Percentiles rank a stretch among this genome's conserved stretches.
Conservation (phyloP, 1,140 invertebrate species). For the Drosophila sp. region DNA sequence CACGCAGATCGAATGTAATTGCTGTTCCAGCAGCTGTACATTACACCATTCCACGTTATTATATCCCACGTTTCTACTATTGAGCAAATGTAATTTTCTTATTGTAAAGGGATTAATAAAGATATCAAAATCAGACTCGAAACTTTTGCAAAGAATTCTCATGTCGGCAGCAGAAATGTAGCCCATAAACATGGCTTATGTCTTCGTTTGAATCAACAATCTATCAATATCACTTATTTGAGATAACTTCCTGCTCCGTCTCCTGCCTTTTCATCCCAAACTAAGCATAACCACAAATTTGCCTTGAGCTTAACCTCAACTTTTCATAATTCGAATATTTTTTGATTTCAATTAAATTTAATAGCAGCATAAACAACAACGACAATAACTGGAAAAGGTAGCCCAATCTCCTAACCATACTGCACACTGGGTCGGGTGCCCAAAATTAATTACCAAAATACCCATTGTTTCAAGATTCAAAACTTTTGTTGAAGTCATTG, state of each 20-base stretch:
- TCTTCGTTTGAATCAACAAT: neutral
- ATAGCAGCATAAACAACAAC: constrained; percentile 72
- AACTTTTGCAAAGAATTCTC: neutral
- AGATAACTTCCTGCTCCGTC: neutral
- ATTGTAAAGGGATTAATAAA: constrained; percentile 43
- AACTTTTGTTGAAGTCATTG: too few relatives aligned
- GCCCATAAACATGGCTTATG: neutral
- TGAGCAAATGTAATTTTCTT: constrained; percentile 14
- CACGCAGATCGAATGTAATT: constrained; percentile 62
- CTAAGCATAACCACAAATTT: constrained; percentile 18
- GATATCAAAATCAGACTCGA: constrained; percentile 5
- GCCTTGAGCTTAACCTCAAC: constrained; percentile 26
- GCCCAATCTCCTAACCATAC: constrained; percentile 17
- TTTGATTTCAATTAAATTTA: constrained; percentile 81
- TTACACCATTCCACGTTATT: constrained; percentile 59
- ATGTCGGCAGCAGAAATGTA: neutral
- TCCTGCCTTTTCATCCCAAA: constrained; percentile 25
- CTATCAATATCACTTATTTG: constrained; percentile 3
- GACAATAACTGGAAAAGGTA: constrained; percentile 39
- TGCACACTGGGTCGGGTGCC: neutral
- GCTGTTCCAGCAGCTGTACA: constrained; percentile 65
- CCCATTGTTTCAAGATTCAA: too few relatives aligned
- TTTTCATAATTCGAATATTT: constrained; percentile 59
- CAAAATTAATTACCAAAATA: too few relatives aligned
- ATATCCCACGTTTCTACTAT: constrained; percentile 57